Evolutionary conservation across 1,140 invertebrate species (phyloP), one percentile per base, ranked within the genome.

Genomic region (Drepana arcuata): DNA sequence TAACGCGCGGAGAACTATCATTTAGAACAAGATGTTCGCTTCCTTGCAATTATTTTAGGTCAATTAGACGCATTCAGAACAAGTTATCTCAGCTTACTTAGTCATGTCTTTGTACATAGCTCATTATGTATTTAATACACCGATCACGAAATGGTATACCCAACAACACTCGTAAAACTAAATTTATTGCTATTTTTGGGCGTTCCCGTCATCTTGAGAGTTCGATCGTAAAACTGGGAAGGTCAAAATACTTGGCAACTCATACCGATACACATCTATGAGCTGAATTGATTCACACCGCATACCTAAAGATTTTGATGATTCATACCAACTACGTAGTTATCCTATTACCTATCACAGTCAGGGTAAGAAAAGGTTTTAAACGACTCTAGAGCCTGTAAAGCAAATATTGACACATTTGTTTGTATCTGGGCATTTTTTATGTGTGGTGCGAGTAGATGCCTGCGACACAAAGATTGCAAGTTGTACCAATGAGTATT

Each of bases 231-330:
- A 62, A 64, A 64, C 61, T 36, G 26, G 36, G 60, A 71, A 72
- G 68, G 67, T 67, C 62, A 67, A 67, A 47, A 60, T 57, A 44
- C 63, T 64, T 42, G 16, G 16, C 45, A 42, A 51, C 62, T n/a
- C n/a, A 54, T 37, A 62, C 30, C 52, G 56, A 41, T 62, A 58
- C 38, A 54, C 27, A 60, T 55, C 48, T 52, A 41, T 51, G 30
- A 35, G 35, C 23, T 21, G 43, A 51, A 61, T 54, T 61, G 37
- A 58, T 56, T 59, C 50, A 58, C 34, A 24, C 10, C 11, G 15
- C 14, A 29, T 33, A 21, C 25, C 23, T 41, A 48, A 11, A 18
- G 34, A 30, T 13, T 10, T 26, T 50, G 41, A 61, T 39, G 56
- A 48, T 56, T 47, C 10, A 29, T 16, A 21, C 18, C 26, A 23